Evolutionary conservation across 2,113 vertebrate genomes (phyloP), one percentile per base, ranked within the genome.

Genomic region (Tonatia bakeri): DNA sequence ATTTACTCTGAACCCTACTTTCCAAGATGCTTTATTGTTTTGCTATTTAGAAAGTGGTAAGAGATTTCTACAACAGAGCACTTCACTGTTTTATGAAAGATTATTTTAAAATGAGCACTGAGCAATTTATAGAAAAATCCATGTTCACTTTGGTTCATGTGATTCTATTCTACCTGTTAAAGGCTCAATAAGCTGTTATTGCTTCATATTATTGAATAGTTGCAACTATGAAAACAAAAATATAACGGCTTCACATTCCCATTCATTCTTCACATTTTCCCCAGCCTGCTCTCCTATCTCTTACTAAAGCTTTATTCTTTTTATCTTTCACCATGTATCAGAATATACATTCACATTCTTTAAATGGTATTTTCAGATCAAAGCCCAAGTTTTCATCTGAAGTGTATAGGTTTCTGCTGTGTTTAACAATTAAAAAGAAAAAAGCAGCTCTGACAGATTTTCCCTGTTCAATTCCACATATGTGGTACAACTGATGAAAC

Each of bases 41-140:
- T 88, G 90, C 82, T 33, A 2, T 97, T 98, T 97, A 97, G 43
- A 95, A 96, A 92, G 72, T 73, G 75, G 61, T 93, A 77, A 94
- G 95, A 97, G 96, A 96, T 96, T 93, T 98, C 96, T 97, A 97
- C 7, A 72, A 91, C 26, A 7, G 81, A 96, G 67, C 81, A 0
- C 96, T 97, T 97, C 86, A 79, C 90, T 97, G 80, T 88, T 98
- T 98, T 98, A 94, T 98, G 98, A 98, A 96, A 97, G 83, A 94
- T 96, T 98, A 97, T 97, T 98, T 98, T 97, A 61, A 98, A 98
- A 96, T 24, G 40, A 94, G 64, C 13, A 16, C 76, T 88, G 96
- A 97, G 85, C 87, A 97, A 97, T 97, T 85, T 97, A 94, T 96
- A 98, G 95, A 98, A 98, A 98, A 97, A 97, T 96, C 50, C 96